Evolutionary conservation across 2,113 vertebrate genomes (phyloP), one percentile per base, ranked within the genome.

Genomic region (Antidorcas marsupialis): DNA sequence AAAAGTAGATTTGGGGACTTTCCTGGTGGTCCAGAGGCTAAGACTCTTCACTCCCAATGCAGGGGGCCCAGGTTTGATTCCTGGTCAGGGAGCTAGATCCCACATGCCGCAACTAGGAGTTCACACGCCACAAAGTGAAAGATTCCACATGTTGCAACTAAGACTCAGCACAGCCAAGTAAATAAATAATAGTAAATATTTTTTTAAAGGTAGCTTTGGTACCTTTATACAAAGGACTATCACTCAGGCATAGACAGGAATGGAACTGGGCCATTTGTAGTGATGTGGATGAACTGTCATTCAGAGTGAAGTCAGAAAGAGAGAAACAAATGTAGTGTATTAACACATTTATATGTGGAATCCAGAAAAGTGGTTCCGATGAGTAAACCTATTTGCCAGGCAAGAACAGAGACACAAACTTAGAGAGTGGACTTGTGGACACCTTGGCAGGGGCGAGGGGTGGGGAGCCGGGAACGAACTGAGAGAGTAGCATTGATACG

Each of bases 71-170:
- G 19, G 19, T 71, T 39, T 71, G 67, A 39, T 12, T n/a, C n/a
- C 9, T 71, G n/a, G 17, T 71, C 19, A 71, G n/a, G 67, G n/a
- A 36, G 11, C 67, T 71, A 39, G 19, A 39, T 39, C n/a, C 67
- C 64, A 36, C n/a, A 71, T 36, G 67, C 19, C 4, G 0, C 17
- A 23, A 39, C 9, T 39, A 12, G 19, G 64, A 71, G n/a, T 71
- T 23, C 0, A 0, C 67, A 39, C 0, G 2, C n/a, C n/a, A 39
- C n/a, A 12, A 71, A 71, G 1, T 21, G 21, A 11, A 36, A 23
- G 67, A 36, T 71, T 36, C 19, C n/a, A 36, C n/a, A 39, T 71
- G 5, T 23, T 36, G n/a, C 67, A 71, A 36, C 64, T 21, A 36
- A 71, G n/a, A 36, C 17, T 17, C n/a, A 71, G 64, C n/a, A 36